Evolutionary conservation across 2,113 vertebrate genomes (phyloP).

Genomic region (Arothron firmamentum): DNA sequence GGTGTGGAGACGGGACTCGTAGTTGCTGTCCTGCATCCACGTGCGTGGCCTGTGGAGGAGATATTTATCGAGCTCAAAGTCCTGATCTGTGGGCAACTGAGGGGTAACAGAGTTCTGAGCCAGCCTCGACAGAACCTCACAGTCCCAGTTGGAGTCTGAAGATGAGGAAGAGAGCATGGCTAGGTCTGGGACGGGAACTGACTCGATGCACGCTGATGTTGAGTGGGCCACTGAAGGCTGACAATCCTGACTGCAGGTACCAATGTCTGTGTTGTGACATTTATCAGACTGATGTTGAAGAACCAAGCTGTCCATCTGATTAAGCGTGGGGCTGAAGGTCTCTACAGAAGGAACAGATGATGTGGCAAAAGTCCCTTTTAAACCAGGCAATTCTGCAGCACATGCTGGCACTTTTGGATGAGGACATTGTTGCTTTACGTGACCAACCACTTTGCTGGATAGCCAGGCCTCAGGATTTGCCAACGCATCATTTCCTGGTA

Average conservation of each 20-base stretch:
- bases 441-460: slow-evolving; percentile 1
- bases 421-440: not conserved
- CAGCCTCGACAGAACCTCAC: slow-evolving; percentile 56
- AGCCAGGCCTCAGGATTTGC: not conserved
- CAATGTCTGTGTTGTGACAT: not conserved
- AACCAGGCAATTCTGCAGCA: not conserved
- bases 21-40: slow-evolving; percentile 58
- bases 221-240: slow-evolving; percentile 43
- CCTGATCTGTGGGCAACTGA: not conserved
- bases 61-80: slow-evolving; percentile 46
- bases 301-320: not conserved
- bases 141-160: slow-evolving; percentile 64
- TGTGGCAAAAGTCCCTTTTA: slow-evolving; percentile 1
- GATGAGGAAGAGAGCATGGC: slow-evolving; percentile 38
- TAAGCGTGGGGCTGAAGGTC: slow-evolving; percentile 5
- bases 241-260: slow-evolving; percentile 32
- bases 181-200: slow-evolving; percentile 51
- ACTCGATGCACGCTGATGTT: slow-evolving; percentile 66
- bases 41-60: slow-evolving; percentile 63
- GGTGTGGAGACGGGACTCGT: slow-evolving; percentile 59
- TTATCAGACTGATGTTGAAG: not conserved
- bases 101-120: not conserved
- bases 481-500: slow-evolving; percentile 1
- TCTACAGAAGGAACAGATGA: slow-evolving; percentile 21
- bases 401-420: not conserved